A percentile compares a stretch with the other conserved stretches of the same genome.
Evolutionary conservation across 2,113 vertebrate genomes (phyloP).

Genomic region (Cygnus atratus): DNA sequence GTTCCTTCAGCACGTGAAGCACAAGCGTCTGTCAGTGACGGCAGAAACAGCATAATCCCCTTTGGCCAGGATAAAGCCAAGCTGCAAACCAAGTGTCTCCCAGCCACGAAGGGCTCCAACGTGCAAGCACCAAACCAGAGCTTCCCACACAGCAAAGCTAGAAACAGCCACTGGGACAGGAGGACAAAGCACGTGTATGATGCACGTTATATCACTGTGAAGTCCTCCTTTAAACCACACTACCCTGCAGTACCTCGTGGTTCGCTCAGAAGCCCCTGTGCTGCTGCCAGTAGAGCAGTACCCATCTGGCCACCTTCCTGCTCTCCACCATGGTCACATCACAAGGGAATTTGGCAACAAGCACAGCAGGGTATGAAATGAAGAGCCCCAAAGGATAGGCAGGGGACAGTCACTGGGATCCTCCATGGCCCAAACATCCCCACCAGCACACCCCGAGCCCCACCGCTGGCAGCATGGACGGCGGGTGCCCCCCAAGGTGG

Average conservation of each 20-base stretch:
- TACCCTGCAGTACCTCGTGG: neutral
- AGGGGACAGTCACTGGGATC: neutral
- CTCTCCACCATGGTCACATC: neutral
- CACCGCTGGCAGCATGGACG: fast-evolving
- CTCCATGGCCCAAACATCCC: neutral
- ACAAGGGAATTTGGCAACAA: neutral
- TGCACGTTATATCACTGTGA: neutral
- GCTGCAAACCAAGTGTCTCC: neutral
- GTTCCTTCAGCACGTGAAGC: neutral
- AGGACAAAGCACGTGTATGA: neutral
- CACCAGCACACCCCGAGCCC: neutral
- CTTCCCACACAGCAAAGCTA: fast-evolving
- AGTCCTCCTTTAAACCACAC: neutral
- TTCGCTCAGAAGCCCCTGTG: no score
- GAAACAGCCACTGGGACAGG: neutral
- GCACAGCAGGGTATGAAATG: neutral
- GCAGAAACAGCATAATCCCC: neutral
- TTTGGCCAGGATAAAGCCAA: neutral
- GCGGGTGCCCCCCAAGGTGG: neutral
- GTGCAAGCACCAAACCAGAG: fast-evolving
- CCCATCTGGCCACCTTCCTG: neutral
- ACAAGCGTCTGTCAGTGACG: constrained; percentile 14
- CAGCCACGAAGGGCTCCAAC: fast-evolving
- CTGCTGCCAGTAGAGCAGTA: neutral
- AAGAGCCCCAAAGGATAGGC: neutral